Conservation (phyloP, 2,113 vertebrate genomes). For the Vicugna pacos region DNA sequence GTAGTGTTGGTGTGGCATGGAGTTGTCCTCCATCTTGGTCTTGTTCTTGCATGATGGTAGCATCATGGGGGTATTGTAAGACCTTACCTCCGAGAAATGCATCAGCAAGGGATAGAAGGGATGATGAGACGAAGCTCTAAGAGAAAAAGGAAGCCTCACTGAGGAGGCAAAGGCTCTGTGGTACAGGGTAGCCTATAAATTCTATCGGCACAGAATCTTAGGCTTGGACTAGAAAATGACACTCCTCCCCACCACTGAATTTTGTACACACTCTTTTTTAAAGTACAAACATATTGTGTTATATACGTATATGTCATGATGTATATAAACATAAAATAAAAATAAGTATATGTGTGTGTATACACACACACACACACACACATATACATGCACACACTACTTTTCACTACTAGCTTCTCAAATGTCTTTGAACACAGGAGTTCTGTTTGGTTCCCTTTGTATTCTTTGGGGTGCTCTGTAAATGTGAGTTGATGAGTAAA, state of each 20-base stretch:
- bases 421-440: background rate
- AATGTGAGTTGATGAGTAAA: background rate
- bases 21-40: background rate
- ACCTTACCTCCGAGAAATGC: background rate
- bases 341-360: background rate
- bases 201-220: background rate
- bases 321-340: background rate
- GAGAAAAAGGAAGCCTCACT: background rate
- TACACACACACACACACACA: background rate
- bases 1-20: background rate
- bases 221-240: background rate
- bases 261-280: background rate
- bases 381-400: background rate
- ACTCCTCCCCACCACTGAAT: background rate
- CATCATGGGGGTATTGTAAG: background rate
- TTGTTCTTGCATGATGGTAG: background rate
- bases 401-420: background rate
- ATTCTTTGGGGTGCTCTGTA: background rate
- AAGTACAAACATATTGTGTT: background rate
- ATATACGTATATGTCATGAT: background rate
- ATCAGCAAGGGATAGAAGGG: background rate
- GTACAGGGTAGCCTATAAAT: background rate
- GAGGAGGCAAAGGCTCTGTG: background rate
- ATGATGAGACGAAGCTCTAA: background rate
- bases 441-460: background rate